Percentiles rank a stretch among this genome's conserved stretches.
Evolutionary conservation across 2,888 invertebrate species (phyloP).

Genomic region (Drosophila recens): DNA sequence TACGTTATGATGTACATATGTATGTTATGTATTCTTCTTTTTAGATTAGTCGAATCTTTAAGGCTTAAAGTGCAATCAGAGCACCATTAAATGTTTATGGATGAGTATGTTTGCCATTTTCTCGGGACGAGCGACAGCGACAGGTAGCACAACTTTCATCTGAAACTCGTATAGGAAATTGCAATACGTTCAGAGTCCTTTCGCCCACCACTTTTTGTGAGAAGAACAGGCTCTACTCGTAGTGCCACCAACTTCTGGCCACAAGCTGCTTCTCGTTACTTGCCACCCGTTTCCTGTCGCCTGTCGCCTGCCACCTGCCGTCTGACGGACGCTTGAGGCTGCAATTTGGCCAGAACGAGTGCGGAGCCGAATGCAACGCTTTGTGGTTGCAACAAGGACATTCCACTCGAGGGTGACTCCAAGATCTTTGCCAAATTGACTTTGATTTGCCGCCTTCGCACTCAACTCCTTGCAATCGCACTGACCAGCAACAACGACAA

Average conservation of each 20-base stretch:
- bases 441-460: slow-evolving; percentile 60
- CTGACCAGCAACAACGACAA: slow-evolving; percentile 18
- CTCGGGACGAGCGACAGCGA: background rate
- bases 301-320: background rate
- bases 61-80: slow-evolving; percentile 18
- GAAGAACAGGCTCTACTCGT: background rate
- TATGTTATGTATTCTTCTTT: background rate
- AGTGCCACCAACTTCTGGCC: slow-evolving; percentile 5
- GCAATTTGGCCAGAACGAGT: slow-evolving; percentile 42
- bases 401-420: slow-evolving; percentile 58
- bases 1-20: background rate
- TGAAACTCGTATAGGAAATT: slow-evolving; percentile 12
- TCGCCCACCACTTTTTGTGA: background rate
- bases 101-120: slow-evolving; percentile 23
- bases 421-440: slow-evolving; percentile 75
- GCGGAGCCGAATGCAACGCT: slow-evolving; percentile 29
- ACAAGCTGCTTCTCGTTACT: slow-evolving; percentile 20
- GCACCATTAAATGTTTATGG: slow-evolving; percentile 15
- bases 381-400: slow-evolving; percentile 58
- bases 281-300: background rate
- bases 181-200: slow-evolving; percentile 19
- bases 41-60: background rate
- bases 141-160: slow-evolving; percentile 6
- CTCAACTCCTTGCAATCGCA: slow-evolving; percentile 22
- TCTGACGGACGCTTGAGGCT: slow-evolving; percentile 29